Base-by-base conservation (phyloP, 2,888 invertebrate species). In the Prenolepis imparis region DNA sequence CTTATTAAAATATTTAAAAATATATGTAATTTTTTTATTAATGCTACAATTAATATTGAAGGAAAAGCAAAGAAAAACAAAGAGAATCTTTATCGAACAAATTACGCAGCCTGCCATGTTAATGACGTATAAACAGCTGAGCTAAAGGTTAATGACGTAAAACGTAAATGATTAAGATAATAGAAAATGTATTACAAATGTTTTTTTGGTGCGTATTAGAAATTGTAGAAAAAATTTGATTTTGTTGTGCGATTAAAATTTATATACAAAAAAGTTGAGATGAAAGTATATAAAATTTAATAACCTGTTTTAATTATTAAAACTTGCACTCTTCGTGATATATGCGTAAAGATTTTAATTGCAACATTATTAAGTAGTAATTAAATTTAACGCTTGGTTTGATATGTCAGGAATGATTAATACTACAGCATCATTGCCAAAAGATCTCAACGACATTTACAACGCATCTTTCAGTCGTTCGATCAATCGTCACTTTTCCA, bases 121-220 rank as follows among this genome's bases (percentile, higher is more conserved):
- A 75, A 59, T 78, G 28, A 68, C 28, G 68, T 44, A 67, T 44
- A 36, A 52, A 15, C 63, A 18, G 41, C 67, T 32, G 44, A 67
- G 32, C 24, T 57, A 64, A 67, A 78, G 57, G 41, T 68, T 78
- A 68, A 57, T 68, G 57, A 78, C 41, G 68, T 44, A 28, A 68
- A 61, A 78, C 41, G 68, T 44, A 28, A 68, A 61, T 70, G 44
- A 24, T 15, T 15, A 21, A 9, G 24, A 12, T 66, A 24, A 1
- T 21, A 64, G 15, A 12, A 39, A 64, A 21, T 21, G n/a, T 4
- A 21, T 3, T 21, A 11, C 12, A 15, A 32, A 9, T 70, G 41
- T 18, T 32, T 68, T n/a, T 28, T 3, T 28, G 28, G 28, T 32
- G 44, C 44, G 21, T 18, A 24, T 66, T 39, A 12, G 28, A 28